These are phyloP conservation scores for Hipposideros larvatus DNA, from an alignment of 2,797 vertebrate genomes.

Conservation along the genomic window DNA sequence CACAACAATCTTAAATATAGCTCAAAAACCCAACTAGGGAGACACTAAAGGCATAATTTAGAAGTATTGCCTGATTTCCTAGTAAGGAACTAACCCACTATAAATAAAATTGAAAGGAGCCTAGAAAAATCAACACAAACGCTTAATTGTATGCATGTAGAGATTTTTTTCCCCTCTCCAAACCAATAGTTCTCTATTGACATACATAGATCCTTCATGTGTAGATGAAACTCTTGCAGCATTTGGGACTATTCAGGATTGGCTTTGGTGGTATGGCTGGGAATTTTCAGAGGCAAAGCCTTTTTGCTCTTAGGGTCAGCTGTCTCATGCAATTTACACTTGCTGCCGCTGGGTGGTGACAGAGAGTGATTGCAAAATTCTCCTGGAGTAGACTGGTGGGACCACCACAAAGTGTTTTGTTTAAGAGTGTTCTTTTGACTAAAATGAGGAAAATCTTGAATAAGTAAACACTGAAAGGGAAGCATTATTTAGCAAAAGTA, in stretches of 20 bases:
- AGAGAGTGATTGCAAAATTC: background rate
- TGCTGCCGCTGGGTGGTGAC: background rate
- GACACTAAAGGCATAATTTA: conserved; percentile 6
- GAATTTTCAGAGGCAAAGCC: background rate
- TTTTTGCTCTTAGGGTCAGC: background rate
- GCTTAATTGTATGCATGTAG: background rate
- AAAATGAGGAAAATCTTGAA: background rate
- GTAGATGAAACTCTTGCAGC: background rate
- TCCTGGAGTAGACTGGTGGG: background rate
- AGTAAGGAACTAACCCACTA: background rate
- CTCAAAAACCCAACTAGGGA: background rate
- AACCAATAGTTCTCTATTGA: background rate
- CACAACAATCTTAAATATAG: conserved; percentile 7
- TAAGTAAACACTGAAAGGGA: background rate
- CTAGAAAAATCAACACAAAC: conserved; percentile 16
- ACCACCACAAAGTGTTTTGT: background rate
- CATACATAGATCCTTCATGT: background rate
- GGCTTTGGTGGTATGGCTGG: background rate
- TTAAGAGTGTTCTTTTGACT: background rate
- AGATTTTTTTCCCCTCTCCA: background rate
- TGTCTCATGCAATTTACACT: background rate
- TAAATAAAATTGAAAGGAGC: conserved; percentile 19
- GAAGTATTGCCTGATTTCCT: conserved; percentile 53
- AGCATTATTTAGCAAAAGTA: background rate
- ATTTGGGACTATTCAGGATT: background rate